Percentiles rank a stretch among this genome's conserved stretches.
Evolutionary conservation across 2,113 vertebrate genomes (phyloP).

Genomic region (Microcebus jonahi): DNA sequence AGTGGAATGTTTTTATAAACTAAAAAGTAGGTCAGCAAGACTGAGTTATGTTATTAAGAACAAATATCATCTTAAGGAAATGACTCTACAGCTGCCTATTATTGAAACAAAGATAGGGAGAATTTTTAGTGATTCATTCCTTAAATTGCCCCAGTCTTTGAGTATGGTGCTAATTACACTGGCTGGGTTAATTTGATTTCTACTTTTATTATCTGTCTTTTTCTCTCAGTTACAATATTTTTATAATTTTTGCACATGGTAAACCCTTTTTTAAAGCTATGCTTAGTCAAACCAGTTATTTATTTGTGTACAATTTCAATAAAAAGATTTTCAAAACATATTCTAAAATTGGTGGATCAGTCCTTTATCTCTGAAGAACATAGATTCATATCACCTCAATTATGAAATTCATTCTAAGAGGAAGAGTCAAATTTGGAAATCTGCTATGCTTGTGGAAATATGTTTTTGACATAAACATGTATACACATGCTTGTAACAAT

Average conservation of each 20-base stretch:
- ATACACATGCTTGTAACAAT: not conserved
- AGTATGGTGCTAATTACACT: not conserved
- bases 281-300: not conserved
- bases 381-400: not conserved
- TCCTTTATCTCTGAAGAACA: not conserved
- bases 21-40: constrained; percentile 38
- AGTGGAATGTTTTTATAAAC: constrained; percentile 31
- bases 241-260: constrained; percentile 23
- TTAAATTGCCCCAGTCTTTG: not conserved
- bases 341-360: not conserved
- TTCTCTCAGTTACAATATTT: not conserved
- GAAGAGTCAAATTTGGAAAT: not conserved
- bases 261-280: not conserved
- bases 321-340: not conserved
- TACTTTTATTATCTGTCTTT: not conserved
- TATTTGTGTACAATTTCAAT: not conserved
- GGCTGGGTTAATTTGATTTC: not conserved
- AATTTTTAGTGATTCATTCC: constrained; percentile 7
- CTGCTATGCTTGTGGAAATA: not conserved
- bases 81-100: not conserved
- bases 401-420: not conserved
- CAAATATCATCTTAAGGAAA: constrained; percentile 29
- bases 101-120: not conserved
- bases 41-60: constrained; percentile 2
- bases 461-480: not conserved